Percentiles rank a stretch among this genome's conserved stretches.
Evolutionary conservation across 2,888 invertebrate genomes (phyloP).

Genomic region (Cephalotes varians): DNA sequence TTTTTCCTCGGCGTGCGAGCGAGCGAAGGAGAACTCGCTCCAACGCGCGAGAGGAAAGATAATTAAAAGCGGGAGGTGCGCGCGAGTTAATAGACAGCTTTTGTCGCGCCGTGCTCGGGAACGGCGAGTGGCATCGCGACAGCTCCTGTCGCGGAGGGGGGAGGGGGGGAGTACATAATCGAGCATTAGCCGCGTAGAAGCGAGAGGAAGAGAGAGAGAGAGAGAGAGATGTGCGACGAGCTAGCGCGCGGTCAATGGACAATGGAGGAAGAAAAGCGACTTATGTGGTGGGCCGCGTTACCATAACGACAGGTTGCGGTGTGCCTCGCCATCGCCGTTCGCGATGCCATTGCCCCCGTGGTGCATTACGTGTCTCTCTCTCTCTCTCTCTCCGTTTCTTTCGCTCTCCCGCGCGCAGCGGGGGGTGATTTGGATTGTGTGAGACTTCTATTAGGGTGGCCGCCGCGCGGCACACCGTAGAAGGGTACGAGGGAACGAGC

Average conservation of each 20-base stretch:
- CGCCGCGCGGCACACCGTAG: background rate
- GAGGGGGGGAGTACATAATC: conserved; percentile 17
- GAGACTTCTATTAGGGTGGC: conserved; percentile 53
- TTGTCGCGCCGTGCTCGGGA: background rate
- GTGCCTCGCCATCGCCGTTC: conserved; percentile 62
- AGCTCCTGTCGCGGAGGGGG: background rate
- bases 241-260: conserved; percentile 23
- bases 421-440: conserved; percentile 59
- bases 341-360: conserved; percentile 74
- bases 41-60: background rate
- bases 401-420: conserved; percentile 50
- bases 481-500: conserved; percentile 6
- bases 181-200: background rate
- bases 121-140: background rate
- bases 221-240: background rate
- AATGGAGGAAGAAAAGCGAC: conserved; percentile 66
- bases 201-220: background rate
- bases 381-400: background rate
- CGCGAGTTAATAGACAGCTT: background rate
- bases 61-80: background rate
- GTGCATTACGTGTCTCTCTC: conserved; percentile 73
- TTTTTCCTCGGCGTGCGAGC: background rate
- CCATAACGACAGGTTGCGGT: conserved; percentile 75
- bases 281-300: conserved; percentile 75
- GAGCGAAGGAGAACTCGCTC: no score